A percentile compares a stretch with the other conserved stretches of the same genome.
These are phyloP conservation scores for Apogon talboti DNA, from an alignment of 2,797 vertebrate genomes.

Conservation along the genomic window DNA sequence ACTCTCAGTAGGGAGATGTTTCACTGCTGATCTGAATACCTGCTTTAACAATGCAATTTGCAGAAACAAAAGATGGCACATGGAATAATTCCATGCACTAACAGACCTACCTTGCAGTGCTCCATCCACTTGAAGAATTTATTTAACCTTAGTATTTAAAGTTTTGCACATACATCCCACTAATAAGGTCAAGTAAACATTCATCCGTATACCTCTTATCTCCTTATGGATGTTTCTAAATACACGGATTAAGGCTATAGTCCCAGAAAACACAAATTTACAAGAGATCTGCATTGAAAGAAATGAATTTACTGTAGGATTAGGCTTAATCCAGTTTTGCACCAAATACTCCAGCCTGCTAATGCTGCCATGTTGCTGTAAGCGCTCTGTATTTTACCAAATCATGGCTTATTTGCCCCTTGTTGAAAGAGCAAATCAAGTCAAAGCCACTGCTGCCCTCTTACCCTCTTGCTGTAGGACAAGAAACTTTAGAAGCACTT, in stretches of 20 bases:
- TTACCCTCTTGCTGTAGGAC: constrained; percentile 65
- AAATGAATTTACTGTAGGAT: constrained; percentile 70
- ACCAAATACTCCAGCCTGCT: constrained; percentile 55
- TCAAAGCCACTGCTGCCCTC: constrained; percentile 68
- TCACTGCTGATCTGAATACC: not conserved
- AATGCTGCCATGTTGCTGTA: constrained; percentile 58
- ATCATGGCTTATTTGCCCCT: constrained; percentile 62
- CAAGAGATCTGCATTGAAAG: constrained; percentile 69
- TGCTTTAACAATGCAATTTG: not conserved
- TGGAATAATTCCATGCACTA: not conserved
- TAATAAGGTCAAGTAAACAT: constrained; percentile 33
- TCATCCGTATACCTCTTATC: constrained; percentile 4
- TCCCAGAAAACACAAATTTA: constrained; percentile 53
- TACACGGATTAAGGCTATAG: constrained; percentile 49
- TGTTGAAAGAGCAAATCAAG: constrained; percentile 63
- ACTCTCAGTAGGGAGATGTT: not conserved
- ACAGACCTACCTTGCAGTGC: too few species aligned
- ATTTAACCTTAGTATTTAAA: not conserved
- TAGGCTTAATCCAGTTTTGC: constrained; percentile 78
- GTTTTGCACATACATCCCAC: not conserved
- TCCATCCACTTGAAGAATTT: not conserved
- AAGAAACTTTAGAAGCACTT: constrained; percentile 71
- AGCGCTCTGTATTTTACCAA: constrained; percentile 52
- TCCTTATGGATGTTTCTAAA: constrained; percentile 19
- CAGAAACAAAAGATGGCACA: not conserved